These are phyloP conservation scores for Lepidochrysops patricia DNA, from an alignment of 2,888 invertebrate species.

Conservation along the genomic window DNA sequence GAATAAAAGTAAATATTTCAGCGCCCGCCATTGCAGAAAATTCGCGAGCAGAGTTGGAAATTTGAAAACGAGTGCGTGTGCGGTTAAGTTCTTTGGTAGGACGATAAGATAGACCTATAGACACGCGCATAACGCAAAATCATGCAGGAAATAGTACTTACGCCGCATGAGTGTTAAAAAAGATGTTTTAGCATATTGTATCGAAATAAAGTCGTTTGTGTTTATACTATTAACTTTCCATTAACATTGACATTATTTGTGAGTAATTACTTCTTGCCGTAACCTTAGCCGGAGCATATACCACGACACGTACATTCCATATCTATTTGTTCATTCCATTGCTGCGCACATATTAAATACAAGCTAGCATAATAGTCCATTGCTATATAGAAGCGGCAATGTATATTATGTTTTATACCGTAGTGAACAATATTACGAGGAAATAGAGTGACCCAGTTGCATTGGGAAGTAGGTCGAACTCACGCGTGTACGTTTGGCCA, in stretches of 20 bases:
- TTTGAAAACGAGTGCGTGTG: too few relatives aligned
- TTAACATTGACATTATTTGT: constrained; percentile 37
- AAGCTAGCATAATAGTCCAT: background rate
- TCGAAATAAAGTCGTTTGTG: background rate
- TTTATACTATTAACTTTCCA: constrained; percentile 19
- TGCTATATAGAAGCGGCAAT: background rate
- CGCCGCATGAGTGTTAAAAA: too few relatives aligned
- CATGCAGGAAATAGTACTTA: too few relatives aligned
- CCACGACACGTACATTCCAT: constrained; percentile 16
- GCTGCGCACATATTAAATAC: background rate
- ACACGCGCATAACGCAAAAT: too few relatives aligned
- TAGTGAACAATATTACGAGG: constrained; percentile 25
- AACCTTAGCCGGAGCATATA: constrained; percentile 31
- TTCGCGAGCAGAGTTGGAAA: too few relatives aligned
- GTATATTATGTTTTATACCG: background rate
- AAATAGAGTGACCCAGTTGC: constrained; percentile 57
- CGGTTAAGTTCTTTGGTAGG: too few relatives aligned
- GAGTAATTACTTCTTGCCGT: constrained; percentile 42
- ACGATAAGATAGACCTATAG: too few relatives aligned
- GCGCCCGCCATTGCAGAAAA: too few relatives aligned
- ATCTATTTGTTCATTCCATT: background rate
- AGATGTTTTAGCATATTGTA: too few relatives aligned
- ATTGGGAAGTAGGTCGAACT: constrained; percentile 55
- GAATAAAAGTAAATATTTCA: too few relatives aligned
- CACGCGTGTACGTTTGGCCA: constrained; percentile 3